Percentiles rank a stretch among this genome's conserved stretches.
Evolutionary conservation across 2,888 invertebrate species (phyloP).

Genomic region (Zootermopsis nevadensis): DNA sequence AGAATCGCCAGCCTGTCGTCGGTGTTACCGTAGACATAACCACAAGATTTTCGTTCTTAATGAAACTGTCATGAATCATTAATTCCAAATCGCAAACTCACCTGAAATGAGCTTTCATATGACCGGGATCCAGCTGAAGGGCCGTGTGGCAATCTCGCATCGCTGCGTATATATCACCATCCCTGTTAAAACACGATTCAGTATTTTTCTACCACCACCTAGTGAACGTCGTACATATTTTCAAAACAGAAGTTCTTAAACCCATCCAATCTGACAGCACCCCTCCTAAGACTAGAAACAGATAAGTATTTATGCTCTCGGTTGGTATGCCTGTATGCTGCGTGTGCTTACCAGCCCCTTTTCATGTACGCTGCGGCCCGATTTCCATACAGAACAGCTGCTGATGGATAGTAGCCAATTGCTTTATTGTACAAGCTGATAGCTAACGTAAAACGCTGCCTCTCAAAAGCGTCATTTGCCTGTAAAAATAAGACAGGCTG

Average conservation of each 20-base stretch:
- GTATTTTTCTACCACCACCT: background rate
- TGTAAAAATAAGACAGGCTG: constrained; percentile 59
- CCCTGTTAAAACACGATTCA: constrained; percentile 68
- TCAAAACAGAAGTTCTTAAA: too few species aligned
- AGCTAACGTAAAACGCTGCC: constrained; percentile 72
- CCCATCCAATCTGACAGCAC: too few species aligned
- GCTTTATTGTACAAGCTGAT: constrained; percentile 84
- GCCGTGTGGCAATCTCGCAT: constrained; percentile 90
- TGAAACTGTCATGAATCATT: too few species aligned
- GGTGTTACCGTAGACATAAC: too few species aligned
- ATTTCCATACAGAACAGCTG: constrained; percentile 87
- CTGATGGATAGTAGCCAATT: constrained; percentile 74
- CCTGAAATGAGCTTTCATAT: constrained; percentile 74
- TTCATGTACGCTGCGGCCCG: constrained; percentile 88
- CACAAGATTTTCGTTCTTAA: too few species aligned
- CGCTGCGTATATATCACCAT: constrained; percentile 94
- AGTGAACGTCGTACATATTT: too few species aligned
- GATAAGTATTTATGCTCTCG: too few species aligned
- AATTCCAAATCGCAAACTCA: constrained; percentile 49
- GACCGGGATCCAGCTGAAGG: constrained; percentile 78
- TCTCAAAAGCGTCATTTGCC: constrained; percentile 80
- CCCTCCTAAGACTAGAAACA: too few species aligned
- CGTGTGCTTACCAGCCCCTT: constrained; percentile 75
- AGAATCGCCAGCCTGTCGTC: too few species aligned
- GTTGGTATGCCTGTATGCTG: too few species aligned